Base-by-base conservation (phyloP, 37 sponge, comb jelly and placozoan genomes). In the Diacarnus erythraeanus region DNA sequence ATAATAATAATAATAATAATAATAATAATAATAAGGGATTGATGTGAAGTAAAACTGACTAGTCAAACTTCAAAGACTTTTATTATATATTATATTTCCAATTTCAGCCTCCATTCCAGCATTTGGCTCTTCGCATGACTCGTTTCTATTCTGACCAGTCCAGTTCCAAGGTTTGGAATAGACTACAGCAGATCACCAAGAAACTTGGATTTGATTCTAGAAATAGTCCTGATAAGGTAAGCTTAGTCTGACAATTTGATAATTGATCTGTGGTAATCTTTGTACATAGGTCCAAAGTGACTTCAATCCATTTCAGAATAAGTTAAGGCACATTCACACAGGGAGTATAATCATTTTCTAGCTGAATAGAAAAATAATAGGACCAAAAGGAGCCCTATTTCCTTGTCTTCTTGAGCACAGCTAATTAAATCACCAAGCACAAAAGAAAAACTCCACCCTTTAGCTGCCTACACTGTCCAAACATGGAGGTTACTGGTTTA, bases 51-150 rank as follows among this genome's bases (percentile, higher is more conserved):
- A 25, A 10, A 29, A 39, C 41, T 70, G 37, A 23, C 5, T 70
- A 9, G 26, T 29, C 12, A 18, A 39, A 6, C 38, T 8, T 33
- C 26, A 39, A 29, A 65, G 5, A 22, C 65, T 31, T 26, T 63
- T 66, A 2, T 25, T 38, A 39, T 41, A 39, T 69, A 3, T 5
- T 39, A 38, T 60, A 20, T 73, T 1, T 33, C 31, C 31, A 42
- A 31, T 57, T 63, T 1, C 59, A 92, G 93, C 80, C 80, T 20
- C 84, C 83, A 26, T 89, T 93, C 68, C 94, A 93, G 81, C 80
- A 81, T 17, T 74, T 93, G 30, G 71, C 81, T 37, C 77, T 90
- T n/a, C 82, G 94, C 27, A 86, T 93, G 91, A 93, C 94, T 23
- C 59, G 94, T 21, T 90, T 93, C 77, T 87, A 89, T 64, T 85